A percentile compares a stretch with the other conserved stretches of the same genome.
Evolutionary conservation across 2,797 vertebrate genomes (phyloP).

Genomic region (Otolemur crassicaudatus): DNA sequence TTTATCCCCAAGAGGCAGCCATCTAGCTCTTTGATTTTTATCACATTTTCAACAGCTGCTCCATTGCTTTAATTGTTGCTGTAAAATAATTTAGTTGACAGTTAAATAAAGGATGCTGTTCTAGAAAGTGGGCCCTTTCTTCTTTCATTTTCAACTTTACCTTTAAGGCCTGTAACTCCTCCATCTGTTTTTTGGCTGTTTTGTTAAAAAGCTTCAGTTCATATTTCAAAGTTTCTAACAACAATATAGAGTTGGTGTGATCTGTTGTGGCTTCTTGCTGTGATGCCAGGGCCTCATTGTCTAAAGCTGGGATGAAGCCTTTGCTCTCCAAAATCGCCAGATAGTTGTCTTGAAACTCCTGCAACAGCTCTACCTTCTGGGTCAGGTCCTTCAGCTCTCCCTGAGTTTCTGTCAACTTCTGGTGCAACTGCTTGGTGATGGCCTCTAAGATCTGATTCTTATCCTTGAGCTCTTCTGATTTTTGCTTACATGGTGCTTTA

Average conservation of each 20-base stretch:
- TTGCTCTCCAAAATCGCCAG: conserved; percentile 86
- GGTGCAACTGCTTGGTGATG: conserved; percentile 89
- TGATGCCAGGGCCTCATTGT: conserved; percentile 63
- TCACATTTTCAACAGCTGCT: conserved; percentile 83
- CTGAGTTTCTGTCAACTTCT: conserved; percentile 86
- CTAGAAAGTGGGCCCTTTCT: conserved; percentile 74
- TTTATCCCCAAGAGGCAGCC: conserved; percentile 35
- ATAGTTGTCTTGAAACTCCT: conserved; percentile 85
- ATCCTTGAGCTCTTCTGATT: conserved; percentile 89
- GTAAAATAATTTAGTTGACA: conserved; percentile 75
- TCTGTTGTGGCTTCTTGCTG: too few species aligned
- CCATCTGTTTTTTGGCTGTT: conserved; percentile 82
- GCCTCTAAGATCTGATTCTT: conserved; percentile 90
- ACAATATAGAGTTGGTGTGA: conserved; percentile 46
- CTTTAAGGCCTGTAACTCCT: conserved; percentile 81
- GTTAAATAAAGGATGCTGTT: conserved; percentile 80
- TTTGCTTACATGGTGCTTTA: conserved; percentile 83
- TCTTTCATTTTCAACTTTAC: conserved; percentile 81
- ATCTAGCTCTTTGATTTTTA: background rate
- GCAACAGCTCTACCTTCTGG: conserved; percentile 87
- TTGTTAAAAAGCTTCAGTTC: conserved; percentile 85
- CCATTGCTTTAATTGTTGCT: conserved; percentile 70
- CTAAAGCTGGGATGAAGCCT: conserved; percentile 84
- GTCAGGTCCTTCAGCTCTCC: conserved; percentile 82
- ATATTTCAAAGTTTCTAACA: conserved; percentile 83